Evolutionary conservation across 2,888 invertebrate genomes (phyloP).

Genomic region (Caenorhabditis parvicauda): DNA sequence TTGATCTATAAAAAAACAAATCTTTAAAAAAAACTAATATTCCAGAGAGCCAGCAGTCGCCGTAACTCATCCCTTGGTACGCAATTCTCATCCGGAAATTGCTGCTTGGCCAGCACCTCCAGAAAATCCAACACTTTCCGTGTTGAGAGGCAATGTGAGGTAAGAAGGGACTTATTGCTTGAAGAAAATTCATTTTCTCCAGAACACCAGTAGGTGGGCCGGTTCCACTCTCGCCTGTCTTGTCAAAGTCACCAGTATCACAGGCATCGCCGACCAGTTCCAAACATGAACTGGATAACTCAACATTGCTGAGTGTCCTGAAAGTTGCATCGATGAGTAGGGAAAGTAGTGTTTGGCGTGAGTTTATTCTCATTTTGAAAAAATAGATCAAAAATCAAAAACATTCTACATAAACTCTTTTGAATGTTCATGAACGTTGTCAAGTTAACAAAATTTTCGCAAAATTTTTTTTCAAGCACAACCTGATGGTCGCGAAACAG

Average conservation of each 20-base stretch:
- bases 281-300: slow-evolving; percentile 32
- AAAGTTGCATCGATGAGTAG: slow-evolving; percentile 35
- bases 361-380: too few species aligned
- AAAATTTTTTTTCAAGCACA: slow-evolving; percentile 11
- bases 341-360: slow-evolving; percentile 18
- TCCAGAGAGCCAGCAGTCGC: slow-evolving; percentile 25
- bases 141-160: slow-evolving; percentile 33
- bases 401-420: slow-evolving; percentile 13
- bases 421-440: not conserved
- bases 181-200: slow-evolving; percentile 4
- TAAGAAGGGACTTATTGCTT: slow-evolving; percentile 3
- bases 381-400: slow-evolving; percentile 6
- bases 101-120: slow-evolving; percentile 60
- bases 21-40: not conserved
- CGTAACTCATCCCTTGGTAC: slow-evolving; percentile 28
- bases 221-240: slow-evolving; percentile 30
- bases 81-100: slow-evolving; percentile 56
- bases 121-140: slow-evolving; percentile 19
- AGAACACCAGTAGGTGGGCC: slow-evolving; percentile 21
- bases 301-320: slow-evolving; percentile 20
- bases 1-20: not conserved
- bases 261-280: slow-evolving; percentile 27
- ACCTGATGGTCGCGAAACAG: slow-evolving; percentile 48
- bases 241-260: slow-evolving; percentile 26
- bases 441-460: not conserved